Evolutionary conservation across 1,140 invertebrate genomes (phyloP).

Genomic region (Diorhabda carinulata): DNA sequence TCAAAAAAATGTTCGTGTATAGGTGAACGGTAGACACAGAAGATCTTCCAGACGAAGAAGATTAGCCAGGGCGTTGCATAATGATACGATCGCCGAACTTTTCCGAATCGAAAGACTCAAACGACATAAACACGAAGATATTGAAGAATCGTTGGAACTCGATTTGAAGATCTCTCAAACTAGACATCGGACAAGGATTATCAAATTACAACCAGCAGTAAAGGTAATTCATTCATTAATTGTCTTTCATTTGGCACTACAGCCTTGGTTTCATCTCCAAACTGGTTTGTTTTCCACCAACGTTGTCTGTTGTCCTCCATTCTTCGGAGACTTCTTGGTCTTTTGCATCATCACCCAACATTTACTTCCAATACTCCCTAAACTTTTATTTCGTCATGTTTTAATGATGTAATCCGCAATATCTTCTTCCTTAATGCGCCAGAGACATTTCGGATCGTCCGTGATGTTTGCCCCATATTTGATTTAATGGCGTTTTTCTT

Average conservation of each 20-base stretch:
- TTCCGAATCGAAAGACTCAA: slow-evolving; percentile 30
- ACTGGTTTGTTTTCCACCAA: too few relatives aligned
- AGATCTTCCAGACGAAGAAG: slow-evolving; percentile 40
- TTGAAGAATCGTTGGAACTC: slow-evolving; percentile 51
- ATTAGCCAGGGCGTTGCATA: slow-evolving; percentile 25
- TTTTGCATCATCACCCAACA: too few relatives aligned
- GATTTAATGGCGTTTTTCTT: too few relatives aligned
- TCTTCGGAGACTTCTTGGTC: too few relatives aligned
- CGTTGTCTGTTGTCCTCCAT: too few relatives aligned
- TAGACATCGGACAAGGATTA: slow-evolving; percentile 58
- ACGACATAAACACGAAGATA: slow-evolving; percentile 48
- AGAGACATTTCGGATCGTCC: too few relatives aligned
- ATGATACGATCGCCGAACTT: slow-evolving; percentile 31
- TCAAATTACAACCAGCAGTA: slow-evolving; percentile 62
- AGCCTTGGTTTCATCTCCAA: too few relatives aligned
- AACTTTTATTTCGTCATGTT: too few relatives aligned
- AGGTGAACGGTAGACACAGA: slow-evolving; percentile 49
- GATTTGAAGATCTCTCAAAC: slow-evolving; percentile 59
- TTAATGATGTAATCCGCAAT: too few relatives aligned
- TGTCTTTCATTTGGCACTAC: not conserved
- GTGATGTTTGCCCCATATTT: too few relatives aligned
- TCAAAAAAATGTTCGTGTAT: not conserved
- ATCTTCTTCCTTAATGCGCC: too few relatives aligned
- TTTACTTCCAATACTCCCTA: too few relatives aligned
- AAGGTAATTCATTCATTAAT: slow-evolving; percentile 48